A percentile compares a stretch with the other conserved stretches of the same genome.
These are phyloP conservation scores for Lipophrys pholis DNA, from an alignment of 2,113 vertebrate species.

Conservation along the genomic window DNA sequence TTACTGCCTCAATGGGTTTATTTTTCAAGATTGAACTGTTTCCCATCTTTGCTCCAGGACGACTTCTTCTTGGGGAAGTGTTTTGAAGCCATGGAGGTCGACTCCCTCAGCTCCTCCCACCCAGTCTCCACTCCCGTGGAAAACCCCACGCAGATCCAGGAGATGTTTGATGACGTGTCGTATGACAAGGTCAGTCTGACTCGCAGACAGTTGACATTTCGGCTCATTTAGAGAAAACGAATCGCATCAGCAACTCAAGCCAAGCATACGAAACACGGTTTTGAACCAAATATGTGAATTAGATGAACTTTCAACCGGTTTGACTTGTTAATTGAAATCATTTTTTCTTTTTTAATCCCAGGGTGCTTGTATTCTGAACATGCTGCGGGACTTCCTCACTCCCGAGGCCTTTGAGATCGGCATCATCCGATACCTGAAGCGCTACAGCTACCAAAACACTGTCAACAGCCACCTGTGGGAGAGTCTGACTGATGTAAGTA, in stretches of 20 bases:
- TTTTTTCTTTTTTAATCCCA: slow-evolving; percentile 51
- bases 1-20: too few species aligned
- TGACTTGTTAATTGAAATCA: neutral
- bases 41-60: slow-evolving; percentile 75
- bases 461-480: slow-evolving; percentile 91
- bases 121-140: slow-evolving; percentile 89
- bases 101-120: slow-evolving; percentile 91
- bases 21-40: neutral
- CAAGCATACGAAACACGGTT: too few species aligned
- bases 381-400: slow-evolving; percentile 90
- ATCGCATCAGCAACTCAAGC: too few species aligned
- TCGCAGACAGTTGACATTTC: neutral
- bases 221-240: too few species aligned
- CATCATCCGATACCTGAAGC: slow-evolving; percentile 87
- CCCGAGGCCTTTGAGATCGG: slow-evolving; percentile 88
- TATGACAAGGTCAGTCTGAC: slow-evolving; percentile 87
- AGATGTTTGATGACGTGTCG: slow-evolving; percentile 94
- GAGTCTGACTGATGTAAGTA: slow-evolving; percentile 87
- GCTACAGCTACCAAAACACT: slow-evolving; percentile 91
- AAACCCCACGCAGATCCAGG: slow-evolving; percentile 89
- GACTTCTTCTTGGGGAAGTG: slow-evolving; percentile 90
- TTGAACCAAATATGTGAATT: too few species aligned
- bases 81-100: slow-evolving; percentile 90
- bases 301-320: neutral
- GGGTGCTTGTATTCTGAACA: slow-evolving; percentile 93